Percentiles rank a stretch among this genome's conserved stretches.
Evolutionary conservation across 1,140 invertebrate species (phyloP).

Genomic region (Drepana arcuata): DNA sequence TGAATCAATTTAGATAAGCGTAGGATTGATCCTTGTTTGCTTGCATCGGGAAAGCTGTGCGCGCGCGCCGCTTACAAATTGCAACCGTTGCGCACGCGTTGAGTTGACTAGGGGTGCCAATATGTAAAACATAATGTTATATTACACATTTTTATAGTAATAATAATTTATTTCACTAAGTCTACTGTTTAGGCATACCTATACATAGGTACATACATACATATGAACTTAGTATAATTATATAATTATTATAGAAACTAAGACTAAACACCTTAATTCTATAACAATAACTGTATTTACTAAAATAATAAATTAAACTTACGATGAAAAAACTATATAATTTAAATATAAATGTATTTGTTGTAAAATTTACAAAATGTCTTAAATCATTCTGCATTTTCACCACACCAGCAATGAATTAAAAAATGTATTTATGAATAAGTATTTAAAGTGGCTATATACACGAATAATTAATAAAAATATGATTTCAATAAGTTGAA

Average conservation of each 20-base stretch:
- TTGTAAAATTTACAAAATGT: too few relatives aligned
- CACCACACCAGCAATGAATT: too few relatives aligned
- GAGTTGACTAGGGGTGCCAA: constrained; percentile 25
- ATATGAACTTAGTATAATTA: constrained; percentile 5
- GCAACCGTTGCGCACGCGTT: constrained; percentile 35
- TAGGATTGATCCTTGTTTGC: constrained; percentile 29
- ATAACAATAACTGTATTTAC: too few relatives aligned
- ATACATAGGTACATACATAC: constrained; percentile 1
- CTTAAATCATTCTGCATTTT: too few relatives aligned
- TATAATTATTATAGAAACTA: constrained; percentile 1
- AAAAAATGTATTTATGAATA: too few relatives aligned
- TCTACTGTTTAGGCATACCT: background rate
- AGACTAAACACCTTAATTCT: too few relatives aligned
- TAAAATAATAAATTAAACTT: too few relatives aligned
- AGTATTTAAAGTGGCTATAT: too few relatives aligned
- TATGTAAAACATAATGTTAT: background rate
- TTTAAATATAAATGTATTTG: too few relatives aligned
- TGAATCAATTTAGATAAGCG: constrained; percentile 9
- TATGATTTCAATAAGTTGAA: too few relatives aligned
- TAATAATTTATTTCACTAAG: background rate
- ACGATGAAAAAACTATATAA: too few relatives aligned
- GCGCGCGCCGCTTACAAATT: constrained; percentile 42
- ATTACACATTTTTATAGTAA: background rate
- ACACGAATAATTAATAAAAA: too few relatives aligned
- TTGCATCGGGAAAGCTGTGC: constrained; percentile 12